Conservation (phyloP, 1,140 invertebrate species). For the Ditylenchus dipsaci region DNA sequence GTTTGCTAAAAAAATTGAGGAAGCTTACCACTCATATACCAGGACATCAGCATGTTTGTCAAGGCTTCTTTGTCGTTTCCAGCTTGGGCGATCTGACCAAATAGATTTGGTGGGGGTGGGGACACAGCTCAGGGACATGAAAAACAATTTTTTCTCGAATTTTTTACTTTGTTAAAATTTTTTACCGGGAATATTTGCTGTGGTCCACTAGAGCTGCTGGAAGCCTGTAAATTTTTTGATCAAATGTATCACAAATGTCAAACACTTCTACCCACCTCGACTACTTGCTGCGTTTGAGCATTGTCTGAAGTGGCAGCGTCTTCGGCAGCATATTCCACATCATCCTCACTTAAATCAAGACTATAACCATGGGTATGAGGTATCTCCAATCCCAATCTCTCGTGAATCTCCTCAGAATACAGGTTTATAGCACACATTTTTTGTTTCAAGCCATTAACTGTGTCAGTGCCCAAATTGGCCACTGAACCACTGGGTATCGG, state of each 20-base stretch:
- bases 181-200: neutral
- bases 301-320: neutral
- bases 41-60: slow-evolving; percentile 47
- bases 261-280: neutral
- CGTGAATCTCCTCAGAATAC: slow-evolving; percentile 13
- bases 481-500: neutral
- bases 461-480: neutral
- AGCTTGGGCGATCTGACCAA: slow-evolving; percentile 27
- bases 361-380: neutral
- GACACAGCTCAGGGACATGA: slow-evolving; percentile 34
- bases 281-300: too few relatives aligned
- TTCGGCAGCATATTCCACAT: slow-evolving; percentile 20
- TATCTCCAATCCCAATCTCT: slow-evolving; percentile 4
- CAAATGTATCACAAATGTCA: neutral
- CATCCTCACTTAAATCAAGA: slow-evolving; percentile 34
- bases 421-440: too few relatives aligned
- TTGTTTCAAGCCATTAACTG: neutral
- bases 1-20: too few relatives aligned
- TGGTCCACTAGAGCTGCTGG: neutral
- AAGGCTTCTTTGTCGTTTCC: slow-evolving; percentile 35
- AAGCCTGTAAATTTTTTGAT: neutral
- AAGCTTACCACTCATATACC: slow-evolving; percentile 43
- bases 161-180: too few relatives aligned
- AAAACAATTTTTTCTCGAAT: too few relatives aligned
- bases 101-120: slow-evolving; percentile 38